Base-by-base conservation (phyloP, 2,888 invertebrate species). In the Sussaba pulchella region DNA sequence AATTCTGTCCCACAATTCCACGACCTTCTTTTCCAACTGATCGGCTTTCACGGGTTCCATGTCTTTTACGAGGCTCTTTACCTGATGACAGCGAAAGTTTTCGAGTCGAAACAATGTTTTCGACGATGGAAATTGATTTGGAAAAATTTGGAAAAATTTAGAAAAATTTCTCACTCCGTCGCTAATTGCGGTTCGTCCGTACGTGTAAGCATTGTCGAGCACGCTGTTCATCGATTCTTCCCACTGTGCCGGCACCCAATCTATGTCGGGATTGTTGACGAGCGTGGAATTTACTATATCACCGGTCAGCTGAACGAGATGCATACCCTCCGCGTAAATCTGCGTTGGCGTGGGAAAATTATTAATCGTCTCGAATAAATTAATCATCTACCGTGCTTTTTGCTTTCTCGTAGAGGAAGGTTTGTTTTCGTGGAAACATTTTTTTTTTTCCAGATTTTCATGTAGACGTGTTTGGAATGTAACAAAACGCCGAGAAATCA, bases 301-400 rank as follows among this genome's bases (percentile, higher is more conserved):
- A 79, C 97, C 97, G 45, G 97, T 96, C 79, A 98, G 94, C 90
- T 98, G 96, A 12, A 98, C 96, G 72, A 99, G 94, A 89, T 98
- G 97, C 92, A 98, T 96, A 1, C 97, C 97, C 93, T 99, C 99
- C 0, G 97, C 96, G 92, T 99, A 99, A 87, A 98, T 96, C 97
- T 98, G 12, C 39, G 59, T 41, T 8, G 41, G 61, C n/a, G n/a
- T n/a, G n/a, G n/a, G n/a, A n/a, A n/a, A n/a, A n/a, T n/a, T n/a
- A n/a, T n/a, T n/a, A n/a, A n/a, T n/a, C n/a, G n/a, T n/a, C n/a
- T n/a, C n/a, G n/a, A n/a, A n/a, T n/a, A n/a, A n/a, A n/a, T n/a
- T n/a, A n/a, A n/a, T n/a, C n/a, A n/a, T n/a, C n/a, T n/a, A n/a
- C n/a, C n/a, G n/a, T n/a, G n/a, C n/a, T n/a, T n/a, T n/a, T n/a